Evolutionary conservation across 2,888 invertebrate genomes (phyloP).

Genomic region (Ormyrus pomaceus): DNA sequence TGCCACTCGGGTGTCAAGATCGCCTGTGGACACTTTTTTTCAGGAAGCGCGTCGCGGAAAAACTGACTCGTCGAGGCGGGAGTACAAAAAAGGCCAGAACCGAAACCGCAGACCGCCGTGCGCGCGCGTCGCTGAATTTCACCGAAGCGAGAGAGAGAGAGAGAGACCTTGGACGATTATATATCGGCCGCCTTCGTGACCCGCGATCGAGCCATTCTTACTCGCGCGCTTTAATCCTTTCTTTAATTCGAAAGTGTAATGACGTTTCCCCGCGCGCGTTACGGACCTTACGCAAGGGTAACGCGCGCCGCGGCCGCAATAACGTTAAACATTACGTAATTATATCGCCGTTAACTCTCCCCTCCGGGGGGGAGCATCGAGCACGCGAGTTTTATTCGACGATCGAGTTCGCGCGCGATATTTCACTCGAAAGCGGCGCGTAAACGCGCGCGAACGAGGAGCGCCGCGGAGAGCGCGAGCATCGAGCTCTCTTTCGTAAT

Average conservation of each 20-base stretch:
- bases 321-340: slow-evolving; percentile 16
- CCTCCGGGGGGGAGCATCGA: background rate
- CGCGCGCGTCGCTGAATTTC: no score
- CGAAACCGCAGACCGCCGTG: background rate
- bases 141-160: no score
- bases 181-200: background rate
- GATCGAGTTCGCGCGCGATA: no score
- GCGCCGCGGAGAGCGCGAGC: no score
- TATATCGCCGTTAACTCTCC: background rate
- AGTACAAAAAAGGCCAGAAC: background rate
- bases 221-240: background rate
- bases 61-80: background rate
- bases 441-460: no score
- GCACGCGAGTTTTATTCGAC: no score
- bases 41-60: background rate
- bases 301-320: background rate
- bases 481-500: no score
- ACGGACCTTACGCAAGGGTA: background rate
- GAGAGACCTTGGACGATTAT: no score
- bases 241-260: slow-evolving; percentile 36
- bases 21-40: background rate
- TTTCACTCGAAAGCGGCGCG: no score
- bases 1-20: background rate
- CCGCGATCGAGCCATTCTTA: background rate
- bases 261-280: background rate